These are phyloP conservation scores for Lophius americanus DNA, from an alignment of 2,797 vertebrate species.

Conservation along the genomic window DNA sequence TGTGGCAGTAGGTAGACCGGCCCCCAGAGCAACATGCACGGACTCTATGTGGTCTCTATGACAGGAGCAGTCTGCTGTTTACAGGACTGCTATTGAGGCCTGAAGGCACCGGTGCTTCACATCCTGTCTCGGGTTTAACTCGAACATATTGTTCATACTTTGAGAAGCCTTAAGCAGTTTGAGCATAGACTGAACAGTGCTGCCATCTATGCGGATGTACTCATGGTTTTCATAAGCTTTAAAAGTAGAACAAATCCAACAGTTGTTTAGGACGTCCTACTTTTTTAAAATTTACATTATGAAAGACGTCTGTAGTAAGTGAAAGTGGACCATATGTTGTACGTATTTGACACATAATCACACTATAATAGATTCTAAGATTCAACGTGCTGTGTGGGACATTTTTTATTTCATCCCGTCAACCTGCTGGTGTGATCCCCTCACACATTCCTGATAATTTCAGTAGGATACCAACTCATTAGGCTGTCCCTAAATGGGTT, in stretches of 20 bases:
- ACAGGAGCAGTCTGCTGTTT: conserved; percentile 81
- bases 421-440: conserved; percentile 66
- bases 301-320: conserved; percentile 18
- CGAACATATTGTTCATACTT: conserved; percentile 77
- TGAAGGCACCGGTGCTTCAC: conserved; percentile 71
- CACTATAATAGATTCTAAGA: conserved; percentile 53
- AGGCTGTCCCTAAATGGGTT: conserved; percentile 82
- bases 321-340: conserved; percentile 43
- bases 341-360: conserved; percentile 35
- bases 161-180: conserved; percentile 64
- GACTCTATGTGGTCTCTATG: conserved; percentile 66
- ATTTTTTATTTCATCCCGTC: conserved; percentile 65
- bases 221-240: conserved; percentile 28
- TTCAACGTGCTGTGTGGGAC: conserved; percentile 49
- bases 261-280: neutral
- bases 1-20: conserved; percentile 77
- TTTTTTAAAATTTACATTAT: neutral
- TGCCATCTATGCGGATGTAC: neutral
- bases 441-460: conserved; percentile 72
- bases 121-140: conserved; percentile 75
- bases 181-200: conserved; percentile 34
- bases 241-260: neutral
- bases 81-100: conserved; percentile 70
- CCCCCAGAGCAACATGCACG: conserved; percentile 71
- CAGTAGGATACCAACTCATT: conserved; percentile 78